Base-by-base conservation (phyloP, 2,797 vertebrate genomes). In the Sphaeramia orbicularis region DNA sequence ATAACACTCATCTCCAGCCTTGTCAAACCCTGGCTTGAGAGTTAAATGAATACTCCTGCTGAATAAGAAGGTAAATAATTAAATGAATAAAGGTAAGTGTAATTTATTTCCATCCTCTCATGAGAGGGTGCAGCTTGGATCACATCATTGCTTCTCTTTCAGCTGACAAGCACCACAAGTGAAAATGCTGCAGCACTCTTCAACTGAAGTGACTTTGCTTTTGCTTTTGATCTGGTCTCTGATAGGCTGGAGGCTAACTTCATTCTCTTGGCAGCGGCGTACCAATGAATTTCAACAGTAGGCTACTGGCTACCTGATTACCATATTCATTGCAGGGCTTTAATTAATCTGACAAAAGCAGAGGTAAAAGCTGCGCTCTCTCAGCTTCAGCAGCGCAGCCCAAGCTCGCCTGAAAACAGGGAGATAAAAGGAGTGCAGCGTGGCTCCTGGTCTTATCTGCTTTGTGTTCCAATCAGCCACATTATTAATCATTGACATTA, bases 401-500 rank as follows among this genome's bases (percentile, higher is more conserved):
- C 73, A 53, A 61, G 80, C 88, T 81, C 11, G 87, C 83, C 91
- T 94, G 92, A 90, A 89, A 88, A 83, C 75, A 70, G 85, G 74
- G 85, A 94, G 93, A 94, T 94, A 94, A 94, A 90, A 84, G 60
- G 68, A 84, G 76, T 63, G 85, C 74, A 18, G 85, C 51, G 78
- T 62, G 85, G 82, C 86, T 92, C 85, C 90, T 89, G 85, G 84
- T 60, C 86, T 92, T 94, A 94, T 94, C 88, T 86, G 71, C 86
- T 88, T 85, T 87, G 89, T 91, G 82, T 90, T 90, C 83, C 90
- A 90, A 93, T 89, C 91, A 90, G 81, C 80, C 80, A 65, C 79
- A 63, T 83, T 92, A 93, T 93, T 92, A 94, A 94, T 94, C 92
- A 93, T 73, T 79, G 81, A 79, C 86, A 79, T 89, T 94, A 94